Evolutionary conservation across 2,888 invertebrate species (phyloP), one percentile per base, ranked within the genome.

Genomic region (Campaea margaritaria): DNA sequence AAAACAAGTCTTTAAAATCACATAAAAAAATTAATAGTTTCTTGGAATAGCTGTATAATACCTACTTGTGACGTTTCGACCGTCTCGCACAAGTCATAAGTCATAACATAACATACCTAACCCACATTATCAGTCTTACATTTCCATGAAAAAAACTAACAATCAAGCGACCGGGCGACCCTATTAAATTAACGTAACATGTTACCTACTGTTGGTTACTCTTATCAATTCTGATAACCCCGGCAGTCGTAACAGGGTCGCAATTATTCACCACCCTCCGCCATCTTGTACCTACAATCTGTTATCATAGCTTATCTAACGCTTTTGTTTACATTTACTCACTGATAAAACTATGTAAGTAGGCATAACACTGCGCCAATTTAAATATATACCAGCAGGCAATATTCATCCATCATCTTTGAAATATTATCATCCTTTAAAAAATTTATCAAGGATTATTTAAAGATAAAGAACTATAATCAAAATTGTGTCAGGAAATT

Each of bases 251-350:
- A 72, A 75, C 64, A 69, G 70, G 76, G 79, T 78, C 78, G 74
- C 66, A 65, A 69, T 58, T 76, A 70, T 43, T n/a, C 51, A 51
- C 51, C 69, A 69, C 62, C 58, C 66, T 58, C 63, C 78, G 75
- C 84, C 83, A 82, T 86, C 81, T 86, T 81, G 78, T 83, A 72
- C n/a, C n/a, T n/a, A n/a, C 77, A 79, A 81, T 78, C 77, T 73
- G 79, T 73, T 85, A 86, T 87, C 85, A 74, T 66, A 73, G 70
- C 79, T 85, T 85, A 85, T 81, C 82, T 75, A 69, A 66, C 69
- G 67, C 31, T 64, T 58, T 57, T 87, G 83, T 89, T 85, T 85
- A 86, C 80, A 76, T 80, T 76, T 21, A 73, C 76, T 75, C 70
- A 75, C 74, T 65, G 79, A 79, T 79, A 78, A 69, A 62, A 64